Percentiles rank a stretch among this genome's conserved stretches.
Evolutionary conservation across 2,113 vertebrate genomes (phyloP).

Genomic region (Pseudolaguvia tuberculata): DNA sequence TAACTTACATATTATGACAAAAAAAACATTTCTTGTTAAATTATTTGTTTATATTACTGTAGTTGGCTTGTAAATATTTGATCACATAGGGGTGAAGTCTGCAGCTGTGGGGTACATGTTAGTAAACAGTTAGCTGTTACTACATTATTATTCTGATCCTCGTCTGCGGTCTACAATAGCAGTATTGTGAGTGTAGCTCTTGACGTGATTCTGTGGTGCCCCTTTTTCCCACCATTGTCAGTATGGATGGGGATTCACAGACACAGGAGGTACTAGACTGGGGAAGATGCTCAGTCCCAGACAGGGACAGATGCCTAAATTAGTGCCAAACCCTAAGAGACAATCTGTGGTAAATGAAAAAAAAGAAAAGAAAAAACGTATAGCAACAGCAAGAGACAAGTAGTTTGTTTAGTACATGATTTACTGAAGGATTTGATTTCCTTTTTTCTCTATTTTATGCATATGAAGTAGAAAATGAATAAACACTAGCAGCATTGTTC

Average conservation of each 20-base stretch:
- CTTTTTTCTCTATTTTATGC: background rate
- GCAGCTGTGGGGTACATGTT: constrained; percentile 81
- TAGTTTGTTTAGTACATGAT: background rate
- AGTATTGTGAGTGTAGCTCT: constrained; percentile 83
- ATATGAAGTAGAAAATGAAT: background rate
- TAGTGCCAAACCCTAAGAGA: constrained; percentile 79
- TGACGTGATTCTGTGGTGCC: constrained; percentile 81
- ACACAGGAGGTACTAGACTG: constrained; percentile 56
- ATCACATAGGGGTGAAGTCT: constrained; percentile 34
- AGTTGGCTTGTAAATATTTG: background rate
- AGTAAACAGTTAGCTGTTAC: constrained; percentile 82
- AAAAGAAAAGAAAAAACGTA: constrained; percentile 65
- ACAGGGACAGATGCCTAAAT: constrained; percentile 93
- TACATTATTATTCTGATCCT: constrained; percentile 80
- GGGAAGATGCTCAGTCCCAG: constrained; percentile 60
- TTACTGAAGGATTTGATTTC: background rate
- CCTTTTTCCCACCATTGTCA: constrained; percentile 77
- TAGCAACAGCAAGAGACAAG: background rate
- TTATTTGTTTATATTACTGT: background rate
- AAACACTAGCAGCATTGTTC: background rate
- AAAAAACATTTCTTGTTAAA: background rate
- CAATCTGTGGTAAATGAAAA: constrained; percentile 71
- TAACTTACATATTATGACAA: background rate
- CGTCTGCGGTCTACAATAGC: constrained; percentile 78
- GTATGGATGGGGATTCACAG: constrained; percentile 55